These are phyloP conservation scores for Camponotus floridanus DNA, from an alignment of 1,140 invertebrate species.

Conservation along the genomic window DNA sequence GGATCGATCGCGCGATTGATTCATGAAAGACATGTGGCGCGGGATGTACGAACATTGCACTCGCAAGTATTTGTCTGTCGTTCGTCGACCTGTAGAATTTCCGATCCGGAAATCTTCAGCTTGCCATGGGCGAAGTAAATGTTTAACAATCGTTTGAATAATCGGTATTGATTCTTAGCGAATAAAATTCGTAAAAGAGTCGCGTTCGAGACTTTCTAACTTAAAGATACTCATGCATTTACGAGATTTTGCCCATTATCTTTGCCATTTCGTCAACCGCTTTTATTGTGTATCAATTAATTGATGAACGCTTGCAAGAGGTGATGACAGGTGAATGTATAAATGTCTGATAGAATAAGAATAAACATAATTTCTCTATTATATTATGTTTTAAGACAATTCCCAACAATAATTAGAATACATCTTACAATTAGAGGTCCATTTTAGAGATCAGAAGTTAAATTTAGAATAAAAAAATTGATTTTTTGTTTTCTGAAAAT, in stretches of 20 bases:
- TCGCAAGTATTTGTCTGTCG: background rate
- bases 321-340: background rate
- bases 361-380: background rate
- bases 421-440: background rate
- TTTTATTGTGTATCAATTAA: slow-evolving; percentile 9
- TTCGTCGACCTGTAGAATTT: background rate
- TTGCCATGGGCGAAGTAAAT: slow-evolving; percentile 55
- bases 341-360: background rate
- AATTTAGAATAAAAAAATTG: no score
- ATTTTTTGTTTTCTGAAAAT: no score
- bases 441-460: no score
- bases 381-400: background rate
- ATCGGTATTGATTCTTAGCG: slow-evolving; percentile 58
- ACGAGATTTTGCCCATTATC: slow-evolving; percentile 51
- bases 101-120: background rate
- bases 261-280: slow-evolving; percentile 59
- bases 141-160: slow-evolving; percentile 57
- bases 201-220: slow-evolving; percentile 50
- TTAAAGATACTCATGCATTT: slow-evolving; percentile 52
- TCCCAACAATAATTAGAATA: background rate
- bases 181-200: slow-evolving; percentile 82
- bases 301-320: background rate
- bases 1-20: slow-evolving; percentile 1
- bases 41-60: no score
- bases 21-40: background rate